phyloP scores from a whole-genome alignment of 2,888 invertebrate species.

The Diogma glabrata region DNA sequence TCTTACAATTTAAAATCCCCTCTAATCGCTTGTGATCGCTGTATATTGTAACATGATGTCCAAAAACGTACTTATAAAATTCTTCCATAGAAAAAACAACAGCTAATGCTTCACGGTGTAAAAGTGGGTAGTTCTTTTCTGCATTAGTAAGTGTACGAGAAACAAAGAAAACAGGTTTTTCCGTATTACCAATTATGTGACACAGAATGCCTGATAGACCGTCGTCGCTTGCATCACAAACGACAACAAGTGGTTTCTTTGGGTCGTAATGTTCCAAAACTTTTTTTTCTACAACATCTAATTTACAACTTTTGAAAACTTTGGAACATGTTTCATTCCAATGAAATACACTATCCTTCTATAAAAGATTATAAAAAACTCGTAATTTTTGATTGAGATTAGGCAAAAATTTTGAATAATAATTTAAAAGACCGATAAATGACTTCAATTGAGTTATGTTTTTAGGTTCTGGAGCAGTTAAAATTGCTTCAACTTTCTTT shows the following conservation, averaged over 20 bases:
- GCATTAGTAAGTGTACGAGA: too few relatives aligned
- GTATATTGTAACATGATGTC: too few relatives aligned
- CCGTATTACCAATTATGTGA: neutral
- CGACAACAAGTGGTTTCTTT: too few relatives aligned
- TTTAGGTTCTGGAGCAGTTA: neutral
- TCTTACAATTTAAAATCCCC: too few relatives aligned
- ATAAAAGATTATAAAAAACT: neutral
- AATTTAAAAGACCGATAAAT: neutral
- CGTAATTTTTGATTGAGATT: neutral
- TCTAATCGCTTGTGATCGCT: too few relatives aligned
- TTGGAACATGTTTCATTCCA: neutral
- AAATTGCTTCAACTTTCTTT: slow-evolving; percentile 4
- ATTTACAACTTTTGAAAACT: neutral
- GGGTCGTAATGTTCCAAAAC: neutral
- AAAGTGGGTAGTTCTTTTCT: too few relatives aligned
- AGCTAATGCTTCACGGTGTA: too few relatives aligned
- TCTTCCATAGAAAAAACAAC: too few relatives aligned
- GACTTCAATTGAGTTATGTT: neutral
- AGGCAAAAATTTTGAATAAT: neutral
- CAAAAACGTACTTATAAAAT: too few relatives aligned
- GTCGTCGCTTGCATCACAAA: neutral
- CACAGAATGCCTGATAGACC: neutral
- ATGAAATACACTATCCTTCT: neutral
- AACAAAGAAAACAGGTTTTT: neutral
- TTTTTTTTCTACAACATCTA: neutral